Base-by-base conservation (phyloP, 1,140 invertebrate species). In the Drosophila funebris region DNA sequence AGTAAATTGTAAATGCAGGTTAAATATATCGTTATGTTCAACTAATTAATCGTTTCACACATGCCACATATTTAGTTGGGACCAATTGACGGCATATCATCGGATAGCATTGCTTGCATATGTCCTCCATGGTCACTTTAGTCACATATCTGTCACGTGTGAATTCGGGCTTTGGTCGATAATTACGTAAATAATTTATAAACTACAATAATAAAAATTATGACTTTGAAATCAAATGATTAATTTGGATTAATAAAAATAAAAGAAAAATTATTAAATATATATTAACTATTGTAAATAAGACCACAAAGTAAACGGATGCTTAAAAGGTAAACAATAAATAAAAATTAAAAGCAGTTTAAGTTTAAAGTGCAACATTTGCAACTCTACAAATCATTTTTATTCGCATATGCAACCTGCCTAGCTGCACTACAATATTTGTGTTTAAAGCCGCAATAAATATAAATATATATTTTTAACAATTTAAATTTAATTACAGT, bases 321-420 rank as follows among this genome's bases (percentile, higher is more conserved):
- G n/a, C n/a, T n/a, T n/a, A n/a, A n/a, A n/a, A n/a, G n/a, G n/a
- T 50, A 4, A 6, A 14, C 6, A n/a, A n/a, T n/a, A n/a, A 18
- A 56, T 22, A 29, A 16, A 22, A 33, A 46, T 39, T 62, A 31
- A 54, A 36, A 33, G 16, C 18, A 37, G 52, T 37, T 14, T 13
- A 14, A 52, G 27, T 52, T 18, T 52, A 13, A 29, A 14, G 46
- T 48, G 46, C 24, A 27, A 29, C n/a, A 46, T 46, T 3, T 46
- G 43, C 20, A 24, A 46, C 20, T 18, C 14, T 18, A 43, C 14
- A 43, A 43, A 43, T 18, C 6, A 43, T 14, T 18, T 52, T 52
- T 53, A 53, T 36, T 54, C 18, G 33, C 33, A 54, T 13, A 13
- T 6, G 33, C 18, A 54, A 9, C n/a, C 52, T 54, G n/a, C n/a